Evolutionary conservation across 2,113 vertebrate genomes (phyloP), one percentile per base, ranked within the genome.

Genomic region (Pterocles burchelli): DNA sequence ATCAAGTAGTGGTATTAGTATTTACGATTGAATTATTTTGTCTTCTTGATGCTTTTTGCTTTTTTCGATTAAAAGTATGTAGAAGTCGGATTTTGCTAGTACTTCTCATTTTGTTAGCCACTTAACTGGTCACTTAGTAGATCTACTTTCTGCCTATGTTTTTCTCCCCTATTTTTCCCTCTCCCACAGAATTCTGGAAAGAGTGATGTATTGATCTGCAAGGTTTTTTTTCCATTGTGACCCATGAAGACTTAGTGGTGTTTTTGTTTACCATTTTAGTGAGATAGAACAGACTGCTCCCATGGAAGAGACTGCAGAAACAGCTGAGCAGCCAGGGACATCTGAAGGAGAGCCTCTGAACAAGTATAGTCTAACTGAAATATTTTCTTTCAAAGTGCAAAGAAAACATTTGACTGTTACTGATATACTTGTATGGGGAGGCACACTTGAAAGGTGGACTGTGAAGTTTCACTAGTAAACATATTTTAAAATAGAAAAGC

Each of bases 341-440:
- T 89, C 67, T 24, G 98, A 98, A 65, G 96, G 93, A 65, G 96
- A 98, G 6, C 87, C 95, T 76, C 97, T 98, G 46, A 98, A 96
- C 93, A 98, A 90, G 99, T 99, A 97, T 96, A 63, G 82, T 80
- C 46, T 74, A n/a, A 29, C 80, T 85, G 34, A 82, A 91, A 61
- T 89, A 91, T 49, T 84, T 95, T 73, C 43, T 67, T 94, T 95
- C n/a, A 78, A 76, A 89, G 72, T 63, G 9, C 34, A 33, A 65
- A 75, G 43, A 52, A 84, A 71, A 55, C 33, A 52, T 14, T 75
- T 79, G 46, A 33, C 43, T 76, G 14, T 43, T 55, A 43, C 33
- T 43, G 31, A 59, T 89, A 25, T 10, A 43, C 22, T 29, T 72
- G 2, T 74, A 6, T 31, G 59, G 38, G 34, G 57, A 58, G 48